A percentile compares a stretch with the other conserved stretches of the same genome.
Conservation (phyloP, 2,888 invertebrate species). For the Capitulum mitella region DNA sequence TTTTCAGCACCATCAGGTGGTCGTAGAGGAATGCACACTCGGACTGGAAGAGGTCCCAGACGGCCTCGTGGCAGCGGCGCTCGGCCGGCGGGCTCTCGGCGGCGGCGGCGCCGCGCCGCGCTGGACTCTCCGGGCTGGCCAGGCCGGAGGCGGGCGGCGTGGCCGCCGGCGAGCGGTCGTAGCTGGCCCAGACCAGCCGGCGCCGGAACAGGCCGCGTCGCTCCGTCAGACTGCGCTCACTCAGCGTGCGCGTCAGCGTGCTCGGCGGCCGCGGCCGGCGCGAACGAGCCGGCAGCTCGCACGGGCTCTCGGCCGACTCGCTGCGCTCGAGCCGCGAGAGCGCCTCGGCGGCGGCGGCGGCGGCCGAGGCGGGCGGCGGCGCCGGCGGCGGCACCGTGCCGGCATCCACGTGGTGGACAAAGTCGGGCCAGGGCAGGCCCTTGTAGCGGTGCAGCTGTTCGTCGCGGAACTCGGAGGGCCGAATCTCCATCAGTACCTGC, state of each 20-base stretch:
- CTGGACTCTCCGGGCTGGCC: conserved; percentile 11
- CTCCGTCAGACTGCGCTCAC: conserved; percentile 41
- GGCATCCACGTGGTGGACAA: conserved; percentile 38
- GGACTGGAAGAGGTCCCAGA: conserved; percentile 57
- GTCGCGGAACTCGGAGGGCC: conserved; percentile 51
- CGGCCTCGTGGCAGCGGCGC: conserved; percentile 47
- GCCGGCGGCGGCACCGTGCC: conserved; percentile 26
- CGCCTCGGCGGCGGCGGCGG: conserved; percentile 24
- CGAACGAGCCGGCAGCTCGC: conserved; percentile 21
- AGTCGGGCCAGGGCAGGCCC: conserved; percentile 46
- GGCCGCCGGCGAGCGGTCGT: conserved; percentile 26
- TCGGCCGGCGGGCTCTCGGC: conserved; percentile 40
- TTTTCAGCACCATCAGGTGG: conserved; percentile 55
- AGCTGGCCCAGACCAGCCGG: not conserved
- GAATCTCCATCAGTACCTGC: conserved; percentile 48
- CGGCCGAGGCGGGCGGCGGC: conserved; percentile 27
- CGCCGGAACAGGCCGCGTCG: not conserved
- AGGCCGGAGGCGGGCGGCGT: conserved; percentile 26
- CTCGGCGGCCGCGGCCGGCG: conserved; percentile 36
- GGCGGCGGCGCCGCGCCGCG: conserved; percentile 30
- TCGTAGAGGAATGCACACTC: conserved; percentile 55
- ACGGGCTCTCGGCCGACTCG: not conserved
- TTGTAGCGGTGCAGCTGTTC: conserved; percentile 49
- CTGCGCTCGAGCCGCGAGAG: conserved; percentile 22
- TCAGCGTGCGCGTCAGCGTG: conserved; percentile 41